Evolutionary conservation across 2,113 vertebrate genomes (phyloP).

Genomic region (Pipa parva): DNA sequence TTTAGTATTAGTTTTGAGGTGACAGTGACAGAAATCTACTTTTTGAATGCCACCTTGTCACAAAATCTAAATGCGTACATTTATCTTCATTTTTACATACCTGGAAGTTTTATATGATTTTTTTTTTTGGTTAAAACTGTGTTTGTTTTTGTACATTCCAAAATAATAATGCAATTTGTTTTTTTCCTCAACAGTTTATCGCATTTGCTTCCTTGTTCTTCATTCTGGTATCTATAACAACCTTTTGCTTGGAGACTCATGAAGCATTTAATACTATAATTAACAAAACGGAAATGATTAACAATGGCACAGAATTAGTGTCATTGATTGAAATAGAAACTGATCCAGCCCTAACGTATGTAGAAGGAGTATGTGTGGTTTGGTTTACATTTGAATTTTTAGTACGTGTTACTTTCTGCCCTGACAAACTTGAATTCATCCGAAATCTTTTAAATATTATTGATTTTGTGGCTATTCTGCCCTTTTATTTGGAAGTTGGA

Average conservation of each 20-base stretch:
- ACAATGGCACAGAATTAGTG: constrained; percentile 72
- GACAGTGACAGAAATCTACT: too few relatives aligned
- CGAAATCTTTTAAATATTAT: constrained; percentile 96
- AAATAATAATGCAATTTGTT: too few relatives aligned
- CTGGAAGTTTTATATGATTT: too few relatives aligned
- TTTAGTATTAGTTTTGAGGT: too few relatives aligned
- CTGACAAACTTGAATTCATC: constrained; percentile 93
- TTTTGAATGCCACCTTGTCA: too few relatives aligned
- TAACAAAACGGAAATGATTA: constrained; percentile 83
- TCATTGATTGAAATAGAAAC: constrained; percentile 90
- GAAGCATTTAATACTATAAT: constrained; percentile 96
- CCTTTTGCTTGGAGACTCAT: constrained; percentile 96
- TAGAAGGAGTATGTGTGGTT: constrained; percentile 93
- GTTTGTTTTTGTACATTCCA: too few relatives aligned
- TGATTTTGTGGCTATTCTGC: constrained; percentile 95
- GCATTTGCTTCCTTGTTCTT: constrained; percentile 96
- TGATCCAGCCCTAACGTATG: constrained; percentile 88
- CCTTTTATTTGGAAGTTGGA: constrained; percentile 94
- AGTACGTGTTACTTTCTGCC: constrained; percentile 89
- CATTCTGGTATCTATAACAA: constrained; percentile 97
- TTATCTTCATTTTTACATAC: too few relatives aligned
- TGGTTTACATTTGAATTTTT: constrained; percentile 99
- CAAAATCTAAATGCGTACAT: too few relatives aligned
- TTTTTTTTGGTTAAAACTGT: too few relatives aligned
- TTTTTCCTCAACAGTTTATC: constrained; percentile 76